Percentiles rank a stretch among this genome's conserved stretches.
Evolutionary conservation across 2,113 vertebrate genomes (phyloP).

Genomic region (Oceanodroma tethys): DNA sequence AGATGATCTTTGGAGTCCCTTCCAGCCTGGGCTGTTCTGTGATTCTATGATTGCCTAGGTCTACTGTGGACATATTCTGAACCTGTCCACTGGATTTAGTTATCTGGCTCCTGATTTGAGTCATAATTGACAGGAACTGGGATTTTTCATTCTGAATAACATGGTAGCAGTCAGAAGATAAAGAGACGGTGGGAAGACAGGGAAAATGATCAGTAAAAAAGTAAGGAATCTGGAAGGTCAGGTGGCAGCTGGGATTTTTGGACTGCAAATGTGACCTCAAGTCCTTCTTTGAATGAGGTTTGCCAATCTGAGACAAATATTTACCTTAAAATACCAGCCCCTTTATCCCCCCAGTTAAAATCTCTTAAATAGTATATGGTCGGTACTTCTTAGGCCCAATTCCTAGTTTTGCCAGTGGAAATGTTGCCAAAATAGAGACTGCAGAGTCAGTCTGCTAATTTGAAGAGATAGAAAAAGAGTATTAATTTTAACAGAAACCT

Average conservation of each 20-base stretch:
- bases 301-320: neutral
- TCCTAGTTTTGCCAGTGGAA: neutral
- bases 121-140: neutral
- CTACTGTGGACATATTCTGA: neutral
- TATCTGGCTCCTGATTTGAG: neutral
- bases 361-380: neutral
- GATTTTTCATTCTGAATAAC: neutral
- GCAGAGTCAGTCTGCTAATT: neutral
- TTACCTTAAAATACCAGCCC: neutral
- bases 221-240: neutral
- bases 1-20: neutral
- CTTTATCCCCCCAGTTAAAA: neutral
- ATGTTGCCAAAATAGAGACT: neutral
- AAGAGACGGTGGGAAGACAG: neutral
- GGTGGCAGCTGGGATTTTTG: neutral
- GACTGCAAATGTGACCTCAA: neutral
- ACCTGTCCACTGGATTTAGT: neutral
- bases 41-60: neutral
- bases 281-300: neutral
- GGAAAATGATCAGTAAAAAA: neutral
- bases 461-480: neutral
- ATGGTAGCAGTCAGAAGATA: neutral
- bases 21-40: neutral
- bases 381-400: neutral
- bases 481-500: conserved; percentile 41